Conservation (phyloP, 2,113 vertebrate genomes). For the Nanger granti region DNA sequence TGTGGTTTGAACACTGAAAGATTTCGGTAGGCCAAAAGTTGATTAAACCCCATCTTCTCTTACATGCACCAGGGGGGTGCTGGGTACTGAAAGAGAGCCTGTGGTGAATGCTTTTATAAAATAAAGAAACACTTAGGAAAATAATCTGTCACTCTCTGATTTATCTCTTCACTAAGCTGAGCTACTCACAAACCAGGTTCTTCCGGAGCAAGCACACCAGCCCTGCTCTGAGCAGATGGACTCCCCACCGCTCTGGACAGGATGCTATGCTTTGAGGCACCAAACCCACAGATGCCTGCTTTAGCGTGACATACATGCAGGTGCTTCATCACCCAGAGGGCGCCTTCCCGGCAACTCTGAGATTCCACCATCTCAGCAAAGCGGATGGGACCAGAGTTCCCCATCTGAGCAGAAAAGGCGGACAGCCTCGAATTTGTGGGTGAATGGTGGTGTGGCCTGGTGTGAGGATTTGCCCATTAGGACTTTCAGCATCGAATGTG, state of each 20-base stretch:
- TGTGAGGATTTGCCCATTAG: background rate
- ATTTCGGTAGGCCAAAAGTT: background rate
- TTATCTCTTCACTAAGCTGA: slow-evolving; percentile 20
- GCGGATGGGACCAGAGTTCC: background rate
- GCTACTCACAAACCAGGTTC: slow-evolving; percentile 20
- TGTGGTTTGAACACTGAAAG: background rate
- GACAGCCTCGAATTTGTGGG: background rate
- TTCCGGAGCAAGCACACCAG: background rate
- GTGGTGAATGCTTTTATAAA: slow-evolving; percentile 19
- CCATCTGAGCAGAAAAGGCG: background rate
- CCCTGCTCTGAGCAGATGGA: background rate
- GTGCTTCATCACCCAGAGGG: background rate
- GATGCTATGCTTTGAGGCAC: background rate
- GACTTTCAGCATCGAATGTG: background rate
- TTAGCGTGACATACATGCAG: background rate
- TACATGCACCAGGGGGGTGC: background rate
- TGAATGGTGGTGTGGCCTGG: accelerated
- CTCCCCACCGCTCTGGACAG: background rate
- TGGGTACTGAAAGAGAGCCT: slow-evolving; percentile 10
- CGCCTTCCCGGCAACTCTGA: background rate
- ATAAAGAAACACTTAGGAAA: slow-evolving; percentile 35
- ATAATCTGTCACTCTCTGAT: slow-evolving; percentile 25
- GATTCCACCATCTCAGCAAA: background rate
- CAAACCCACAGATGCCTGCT: background rate
- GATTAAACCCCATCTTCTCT: background rate